These are phyloP conservation scores for Dyspetes luteomarginatus DNA, from an alignment of 2,888 invertebrate species.

Conservation along the genomic window DNA sequence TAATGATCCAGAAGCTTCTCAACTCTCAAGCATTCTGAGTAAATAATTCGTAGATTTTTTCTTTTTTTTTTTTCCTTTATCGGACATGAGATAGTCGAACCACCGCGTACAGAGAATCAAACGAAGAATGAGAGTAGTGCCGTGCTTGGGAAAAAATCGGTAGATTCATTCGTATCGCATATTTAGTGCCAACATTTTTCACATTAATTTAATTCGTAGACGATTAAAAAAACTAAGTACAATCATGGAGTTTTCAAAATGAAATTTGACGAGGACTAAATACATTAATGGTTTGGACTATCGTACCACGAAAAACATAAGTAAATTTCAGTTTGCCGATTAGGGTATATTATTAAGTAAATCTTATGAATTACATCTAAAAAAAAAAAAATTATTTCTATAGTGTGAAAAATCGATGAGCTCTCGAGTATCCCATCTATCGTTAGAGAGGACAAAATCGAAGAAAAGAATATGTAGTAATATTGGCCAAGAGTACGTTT, in stretches of 20 bases:
- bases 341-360: background rate
- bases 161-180: background rate
- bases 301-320: constrained; percentile 33
- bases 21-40: constrained; percentile 4
- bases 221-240: constrained; percentile 22
- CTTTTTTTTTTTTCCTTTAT: background rate
- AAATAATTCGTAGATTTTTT: constrained; percentile 10
- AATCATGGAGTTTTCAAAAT: background rate
- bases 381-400: background rate
- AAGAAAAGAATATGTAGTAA: background rate
- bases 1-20: constrained; percentile 6
- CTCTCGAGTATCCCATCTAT: background rate
- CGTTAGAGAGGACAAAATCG: background rate
- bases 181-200: constrained; percentile 36
- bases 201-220: constrained; percentile 8
- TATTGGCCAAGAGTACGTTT: background rate
- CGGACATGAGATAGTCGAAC: background rate
- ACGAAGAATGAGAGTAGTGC: background rate
- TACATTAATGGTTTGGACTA: constrained; percentile 48
- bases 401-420: background rate
- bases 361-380: constrained; percentile 1
- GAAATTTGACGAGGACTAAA: constrained; percentile 11
- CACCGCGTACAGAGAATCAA: background rate
- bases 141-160: background rate
- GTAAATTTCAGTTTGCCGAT: constrained; percentile 16